A percentile compares a stretch with the other conserved stretches of the same genome.
Evolutionary conservation across 2,888 invertebrate genomes (phyloP).

Genomic region (Acanthoscelides obtectus): DNA sequence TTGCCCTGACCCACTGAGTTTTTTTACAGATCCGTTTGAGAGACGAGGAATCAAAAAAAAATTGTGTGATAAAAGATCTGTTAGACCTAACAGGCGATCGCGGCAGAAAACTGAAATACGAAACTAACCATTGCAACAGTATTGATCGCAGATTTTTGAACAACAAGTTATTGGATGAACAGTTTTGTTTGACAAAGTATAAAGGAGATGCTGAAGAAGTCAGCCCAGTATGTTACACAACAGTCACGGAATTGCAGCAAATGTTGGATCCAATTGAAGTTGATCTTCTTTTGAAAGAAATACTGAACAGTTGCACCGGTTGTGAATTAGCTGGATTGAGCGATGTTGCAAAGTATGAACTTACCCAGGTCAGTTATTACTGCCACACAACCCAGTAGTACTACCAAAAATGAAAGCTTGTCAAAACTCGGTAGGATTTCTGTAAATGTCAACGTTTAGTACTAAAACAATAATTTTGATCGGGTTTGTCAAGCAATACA

Average conservation of each 20-base stretch:
- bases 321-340: neutral
- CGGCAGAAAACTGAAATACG: slow-evolving; percentile 10
- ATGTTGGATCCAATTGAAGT: slow-evolving; percentile 3
- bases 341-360: neutral
- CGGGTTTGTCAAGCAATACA: too few species aligned
- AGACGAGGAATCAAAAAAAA: too few species aligned
- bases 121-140: slow-evolving; percentile 8
- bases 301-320: neutral
- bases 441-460: too few species aligned
- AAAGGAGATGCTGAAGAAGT: neutral
- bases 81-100: neutral
- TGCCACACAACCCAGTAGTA: too few species aligned
- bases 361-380: neutral
- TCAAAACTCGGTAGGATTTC: too few species aligned
- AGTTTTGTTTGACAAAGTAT: slow-evolving; percentile 9
- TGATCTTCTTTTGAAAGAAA: neutral
- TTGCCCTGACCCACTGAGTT: too few species aligned
- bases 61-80: neutral
- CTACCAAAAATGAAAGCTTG: too few species aligned
- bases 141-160: slow-evolving; percentile 17
- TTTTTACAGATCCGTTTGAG: too few species aligned
- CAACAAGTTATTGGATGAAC: slow-evolving; percentile 2
- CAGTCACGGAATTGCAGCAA: slow-evolving; percentile 5
- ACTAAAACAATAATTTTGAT: too few species aligned
- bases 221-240: slow-evolving; percentile 4